Evolutionary conservation across 2,888 invertebrate genomes (phyloP), one percentile per base, ranked within the genome.

Genomic region (Antheraea yamamai): DNA sequence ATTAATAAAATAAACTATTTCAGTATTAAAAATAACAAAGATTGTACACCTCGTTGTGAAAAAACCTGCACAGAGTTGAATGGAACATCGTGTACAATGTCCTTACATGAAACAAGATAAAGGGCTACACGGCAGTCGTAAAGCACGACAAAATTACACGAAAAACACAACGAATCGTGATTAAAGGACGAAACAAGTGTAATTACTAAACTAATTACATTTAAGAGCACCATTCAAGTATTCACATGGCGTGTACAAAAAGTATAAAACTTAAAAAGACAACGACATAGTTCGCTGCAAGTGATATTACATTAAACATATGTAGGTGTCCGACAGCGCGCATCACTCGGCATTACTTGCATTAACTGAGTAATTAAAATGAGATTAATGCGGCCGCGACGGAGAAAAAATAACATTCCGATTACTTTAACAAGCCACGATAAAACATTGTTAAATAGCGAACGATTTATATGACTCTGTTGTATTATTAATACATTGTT

Each of bases 211-310:
- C 87, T 92, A 92, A 92, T 92, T 92, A 88, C 88, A 85, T 84
- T 86, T 89, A 90, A 92, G 89, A 90, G 89, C 87, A 81, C 88
- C 85, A 91, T 91, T 92, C 88, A 90, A 80, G 81, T 89, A 90
- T 91, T 88, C 89, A 83, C 84, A 81, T 80, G 83, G 79, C 80
- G 82, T 81, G 82, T 77, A 83, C n/a, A 89, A 88, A 89, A 89
- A 84, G 26, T 66, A 66, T 30, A 78, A 78, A 79, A 78, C 76
- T 80, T 79, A 78, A 78, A 76, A 78, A 72, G 76, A 26, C 26
- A 14, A 30, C 20, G 14, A 30, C 64, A 66, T 66, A 66, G 30
- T 66, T 66, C 26, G 30, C 26, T 66, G 64, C 64, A 66, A 66
- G 64, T 66, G 64, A 66, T 66, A 66, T 64, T 64, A 64, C 26